Evolutionary conservation across 2,113 vertebrate species (phyloP), one percentile per base, ranked within the genome.

Genomic region (Cinclus cinclus): DNA sequence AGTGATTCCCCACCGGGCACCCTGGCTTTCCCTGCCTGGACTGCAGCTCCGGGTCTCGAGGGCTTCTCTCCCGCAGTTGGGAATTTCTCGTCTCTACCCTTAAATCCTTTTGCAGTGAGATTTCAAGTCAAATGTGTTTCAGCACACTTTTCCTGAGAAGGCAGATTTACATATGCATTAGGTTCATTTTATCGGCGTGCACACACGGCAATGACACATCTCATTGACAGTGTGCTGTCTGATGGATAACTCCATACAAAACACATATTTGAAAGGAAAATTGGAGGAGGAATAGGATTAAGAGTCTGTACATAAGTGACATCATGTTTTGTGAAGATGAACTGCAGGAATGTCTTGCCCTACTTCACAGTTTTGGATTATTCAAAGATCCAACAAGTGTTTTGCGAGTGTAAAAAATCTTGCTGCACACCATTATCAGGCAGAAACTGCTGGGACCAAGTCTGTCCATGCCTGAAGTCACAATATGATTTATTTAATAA

Each of bases 111-210:
- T 96, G 79, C 94, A 71, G 94, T 63, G 47, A 92, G 87, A 93
- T 93, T 97, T 94, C 88, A 83, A 97, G 96, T 96, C 95, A 95
- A 96, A 96, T 86, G 87, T 95, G 94, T 97, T 97, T 96, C 90
- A 24, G 91, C 96, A 96, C 93, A 87, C 95, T 96, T 96, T 94
- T 97, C 95, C 77, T 42, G 86, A 92, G 97, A 96, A 97, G 96
- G 78, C 94, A 91, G 96, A 97, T 97, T 96, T 97, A 96, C 97
- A 98, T 97, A 97, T 97, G 97, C 88, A 97, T 97, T 96, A 97
- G 95, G 92, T 95, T 97, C 97, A 94, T 96, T 97, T 97, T 93
- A 97, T 98, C 95, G 71, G 97, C 95, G 95, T 21, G 82, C 88
- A 94, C 96, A 96, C 89, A 80, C 92, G 81, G 96, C 96, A 96